phyloP scores from a whole-genome alignment of 1,140 invertebrate genomes.

The Platorchestia sp. region DNA sequence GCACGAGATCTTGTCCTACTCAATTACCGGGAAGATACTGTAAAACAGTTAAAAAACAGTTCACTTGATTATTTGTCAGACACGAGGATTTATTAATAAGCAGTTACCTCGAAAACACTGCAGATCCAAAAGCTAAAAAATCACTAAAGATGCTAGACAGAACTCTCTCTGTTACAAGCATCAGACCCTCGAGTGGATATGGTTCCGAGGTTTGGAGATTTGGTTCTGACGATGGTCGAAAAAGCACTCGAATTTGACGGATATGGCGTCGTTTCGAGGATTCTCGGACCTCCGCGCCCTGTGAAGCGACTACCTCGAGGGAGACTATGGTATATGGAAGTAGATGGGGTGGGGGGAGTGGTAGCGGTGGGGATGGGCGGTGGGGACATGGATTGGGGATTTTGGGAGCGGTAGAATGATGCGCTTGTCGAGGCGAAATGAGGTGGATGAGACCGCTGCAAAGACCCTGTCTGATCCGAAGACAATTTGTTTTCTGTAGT shows the following conservation, averaged over 20 bases:
- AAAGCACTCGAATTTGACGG: slow-evolving; percentile 47
- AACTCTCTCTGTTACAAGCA: slow-evolving; percentile 38
- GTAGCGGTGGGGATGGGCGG: slow-evolving; percentile 17
- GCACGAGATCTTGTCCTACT: background rate
- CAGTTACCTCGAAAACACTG: background rate
- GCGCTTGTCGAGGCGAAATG: background rate
- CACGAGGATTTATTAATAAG: background rate
- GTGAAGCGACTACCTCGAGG: background rate
- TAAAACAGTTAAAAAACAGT: background rate
- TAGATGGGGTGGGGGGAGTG: slow-evolving; percentile 23
- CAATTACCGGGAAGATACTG: background rate
- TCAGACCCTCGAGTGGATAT: slow-evolving; percentile 40
- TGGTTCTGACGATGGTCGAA: slow-evolving; percentile 18
- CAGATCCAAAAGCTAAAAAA: background rate
- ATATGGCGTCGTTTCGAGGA: slow-evolving; percentile 26
- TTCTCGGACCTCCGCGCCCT: background rate
- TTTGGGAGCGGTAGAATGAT: background rate
- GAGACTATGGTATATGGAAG: slow-evolving; percentile 35
- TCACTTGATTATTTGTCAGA: background rate
- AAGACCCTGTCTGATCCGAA: background rate
- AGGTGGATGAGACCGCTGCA: slow-evolving; percentile 9
- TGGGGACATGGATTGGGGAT: slow-evolving; percentile 33
- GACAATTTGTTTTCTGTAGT: slow-evolving; percentile 37
- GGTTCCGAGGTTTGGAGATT: background rate
- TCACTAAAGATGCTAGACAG: background rate